Evolutionary conservation across 2,797 vertebrate species (phyloP).

Genomic region (Sylvilagus floridanus): DNA sequence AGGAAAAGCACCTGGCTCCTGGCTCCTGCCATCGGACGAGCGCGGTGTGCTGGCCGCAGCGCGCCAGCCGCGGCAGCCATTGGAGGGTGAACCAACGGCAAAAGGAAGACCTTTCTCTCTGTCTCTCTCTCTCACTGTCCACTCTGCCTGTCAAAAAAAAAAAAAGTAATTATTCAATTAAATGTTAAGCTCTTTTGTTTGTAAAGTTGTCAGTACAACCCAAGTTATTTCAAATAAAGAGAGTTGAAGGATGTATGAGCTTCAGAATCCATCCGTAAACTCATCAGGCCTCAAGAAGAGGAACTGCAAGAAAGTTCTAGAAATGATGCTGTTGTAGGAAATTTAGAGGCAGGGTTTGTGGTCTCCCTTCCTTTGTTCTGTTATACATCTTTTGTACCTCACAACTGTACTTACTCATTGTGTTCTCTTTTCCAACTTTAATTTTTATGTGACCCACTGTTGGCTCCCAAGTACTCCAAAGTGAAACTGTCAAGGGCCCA

Average conservation of each 20-base stretch:
- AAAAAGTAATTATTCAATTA: background rate
- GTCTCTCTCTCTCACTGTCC: no score
- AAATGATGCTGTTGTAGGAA: background rate
- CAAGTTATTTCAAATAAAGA: background rate
- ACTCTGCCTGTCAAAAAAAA: no score
- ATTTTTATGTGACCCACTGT: background rate
- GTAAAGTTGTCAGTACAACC: background rate
- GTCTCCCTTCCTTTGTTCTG: background rate
- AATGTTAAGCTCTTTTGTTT: background rate
- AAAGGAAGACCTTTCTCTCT: no score
- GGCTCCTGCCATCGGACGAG: no score
- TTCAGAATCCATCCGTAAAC: background rate
- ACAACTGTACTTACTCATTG: background rate
- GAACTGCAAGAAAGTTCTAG: background rate
- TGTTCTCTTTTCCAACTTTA: background rate
- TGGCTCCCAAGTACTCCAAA: background rate
- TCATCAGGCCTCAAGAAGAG: background rate
- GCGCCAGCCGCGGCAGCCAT: no score
- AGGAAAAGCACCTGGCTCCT: no score
- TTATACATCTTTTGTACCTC: background rate
- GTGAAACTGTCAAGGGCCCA: background rate
- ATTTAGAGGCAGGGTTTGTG: background rate
- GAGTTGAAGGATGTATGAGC: conserved; percentile 15
- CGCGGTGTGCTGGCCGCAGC: no score
- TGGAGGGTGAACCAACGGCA: no score